Evolutionary conservation across 2,797 vertebrate species (phyloP), one percentile per base, ranked within the genome.

Genomic region (Pyrocephalus nanus): DNA sequence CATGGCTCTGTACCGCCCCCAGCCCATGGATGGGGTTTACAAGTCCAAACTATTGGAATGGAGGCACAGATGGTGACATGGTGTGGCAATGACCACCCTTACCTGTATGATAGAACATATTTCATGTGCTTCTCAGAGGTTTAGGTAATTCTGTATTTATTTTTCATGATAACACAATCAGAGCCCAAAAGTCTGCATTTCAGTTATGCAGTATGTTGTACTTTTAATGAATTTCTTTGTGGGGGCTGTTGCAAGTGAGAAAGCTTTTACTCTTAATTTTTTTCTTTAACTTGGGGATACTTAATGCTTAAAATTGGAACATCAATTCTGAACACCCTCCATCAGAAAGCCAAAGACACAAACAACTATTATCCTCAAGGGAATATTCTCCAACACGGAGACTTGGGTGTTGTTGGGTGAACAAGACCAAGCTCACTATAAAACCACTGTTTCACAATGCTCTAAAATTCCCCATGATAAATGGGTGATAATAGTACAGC

Each of bases 1-100:
- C 1, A 32, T n/a, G 26, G 34, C 16, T 77, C 38, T 43, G 14
- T 6, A 21, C 16, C 13, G 13, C 30, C 86, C 26, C 57, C 29
- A 15, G 32, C 26, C 17, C 2, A 3, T 0, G 4, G 18, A 4
- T 25, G 34, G 11, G 16, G 38, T 90, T 79, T 54, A 75, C 9
- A 74, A 66, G 69, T 51, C 32, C 22, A 18, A 55, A 62, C 27
- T 40, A 9, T 11, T 76, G 47, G 53, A 72, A 43, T 85, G 27
- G 29, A 72, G 19, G 34, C 17, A 75, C 6, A 66, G 15, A n/a
- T 12, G 12, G 36, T 26, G 62, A 71, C 4, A 7, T 2, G 47
- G 9, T 3, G 25, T 29, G 25, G 30, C 0, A 0, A 75, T 5
- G 29, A 74, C 71, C 5, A 15, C 34, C 4, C 11, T 8, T 48